Base-by-base conservation (phyloP, 2,113 vertebrate genomes). In the Podarcis raffonei region DNA sequence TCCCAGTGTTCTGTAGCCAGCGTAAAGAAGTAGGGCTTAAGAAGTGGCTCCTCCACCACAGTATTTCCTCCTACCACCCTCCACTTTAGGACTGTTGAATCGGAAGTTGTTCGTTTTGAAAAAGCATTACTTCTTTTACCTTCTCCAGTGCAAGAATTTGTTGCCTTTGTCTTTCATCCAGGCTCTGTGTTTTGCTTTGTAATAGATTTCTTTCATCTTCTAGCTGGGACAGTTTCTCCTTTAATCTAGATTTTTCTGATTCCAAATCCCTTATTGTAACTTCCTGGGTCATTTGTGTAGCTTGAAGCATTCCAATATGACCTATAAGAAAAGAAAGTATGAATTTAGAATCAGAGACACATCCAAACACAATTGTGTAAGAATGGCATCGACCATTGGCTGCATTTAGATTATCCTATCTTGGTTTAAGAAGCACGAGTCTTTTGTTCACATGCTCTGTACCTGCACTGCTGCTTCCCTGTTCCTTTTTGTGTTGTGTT, bases 301-400 rank as follows among this genome's bases (percentile, higher is more conserved):
- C 99, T 96, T 99, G 98, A 93, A 99, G 98, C 96, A 98, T 99
- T 96, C 99, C 99, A 89, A 99, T 99, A 92, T 99, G 98, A 97
- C 99, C 99, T 99, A 93, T 8, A 62, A 88, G 93, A 93, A 86
- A 42, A 92, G 3, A 42, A 94, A 91, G 83, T 4, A 92, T 68
- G 13, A 91, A 80, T 89, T 94, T 91, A 86, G 87, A 92, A 92
- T 69, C 32, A 88, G 37, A 71, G 4, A 79, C 66, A 92, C 5
- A 77, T 25, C 39, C 30, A 23, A 5, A 9, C 23, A 74, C 16
- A 23, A 42, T 42, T 27, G 9, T 62, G 68, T 18, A 72, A 30
- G 30, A 37, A 78, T 78, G 30, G 15, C 13, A 83, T n/a, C 22
- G 30, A 12, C 6, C 35, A 77, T 27, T 48, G 22, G 7, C 62